A percentile compares a stretch with the other conserved stretches of the same genome.
Evolutionary conservation across 2,113 vertebrate species (phyloP).

Genomic region (Halichoeres trimaculatus): DNA sequence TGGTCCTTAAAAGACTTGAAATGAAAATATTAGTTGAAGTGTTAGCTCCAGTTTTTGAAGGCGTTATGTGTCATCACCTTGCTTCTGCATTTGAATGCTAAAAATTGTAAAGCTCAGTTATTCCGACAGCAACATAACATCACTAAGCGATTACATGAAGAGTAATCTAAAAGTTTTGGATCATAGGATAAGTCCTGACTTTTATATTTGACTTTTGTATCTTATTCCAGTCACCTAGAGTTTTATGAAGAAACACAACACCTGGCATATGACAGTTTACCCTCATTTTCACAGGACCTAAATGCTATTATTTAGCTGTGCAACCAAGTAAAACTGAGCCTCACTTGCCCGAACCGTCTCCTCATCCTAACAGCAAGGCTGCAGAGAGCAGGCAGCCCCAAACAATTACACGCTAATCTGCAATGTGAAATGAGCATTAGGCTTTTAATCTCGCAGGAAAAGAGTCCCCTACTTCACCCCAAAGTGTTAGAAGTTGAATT

Average conservation of each 20-base stretch:
- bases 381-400: slow-evolving; percentile 62
- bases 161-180: slow-evolving; percentile 14
- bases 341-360: slow-evolving; percentile 45
- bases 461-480: slow-evolving; percentile 71
- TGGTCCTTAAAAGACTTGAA: slow-evolving; percentile 1
- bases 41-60: not conserved
- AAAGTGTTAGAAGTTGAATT: slow-evolving; percentile 69
- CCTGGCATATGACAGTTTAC: slow-evolving; percentile 52
- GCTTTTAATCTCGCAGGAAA: slow-evolving; percentile 72
- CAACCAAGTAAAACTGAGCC: slow-evolving; percentile 55
- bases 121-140: not conserved
- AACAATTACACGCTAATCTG: slow-evolving; percentile 85
- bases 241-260: slow-evolving; percentile 13
- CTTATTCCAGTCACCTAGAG: not conserved
- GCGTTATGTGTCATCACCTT: not conserved
- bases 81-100: slow-evolving; percentile 27
- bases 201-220: slow-evolving; percentile 1
- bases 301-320: slow-evolving; percentile 65
- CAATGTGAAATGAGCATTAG: slow-evolving; percentile 79
- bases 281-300: slow-evolving; percentile 45
- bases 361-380: slow-evolving; percentile 46
- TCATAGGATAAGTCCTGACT: not conserved
- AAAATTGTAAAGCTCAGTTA: slow-evolving; percentile 15
- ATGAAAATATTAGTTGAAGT: not conserved
- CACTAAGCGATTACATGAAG: not conserved